Conservation (phyloP, 1,140 invertebrate genomes). For the Drosophila kurseongensis region DNA sequence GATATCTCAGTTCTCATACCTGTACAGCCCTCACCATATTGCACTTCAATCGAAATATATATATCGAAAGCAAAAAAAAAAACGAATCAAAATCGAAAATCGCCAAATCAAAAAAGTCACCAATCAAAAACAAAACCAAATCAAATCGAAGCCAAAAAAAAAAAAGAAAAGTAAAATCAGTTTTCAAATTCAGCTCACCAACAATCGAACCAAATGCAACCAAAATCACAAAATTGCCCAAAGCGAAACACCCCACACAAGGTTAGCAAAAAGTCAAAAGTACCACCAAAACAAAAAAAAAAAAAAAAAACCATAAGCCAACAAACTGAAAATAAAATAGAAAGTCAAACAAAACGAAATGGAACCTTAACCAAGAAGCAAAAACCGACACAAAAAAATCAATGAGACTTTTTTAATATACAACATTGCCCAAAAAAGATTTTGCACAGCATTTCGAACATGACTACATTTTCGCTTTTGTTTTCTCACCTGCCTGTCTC, state of each 20-base stretch:
- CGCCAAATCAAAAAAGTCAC: constrained; percentile 30
- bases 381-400: constrained; percentile 36
- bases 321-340: constrained; percentile 24
- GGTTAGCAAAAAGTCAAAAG: constrained; percentile 66
- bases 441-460: constrained; percentile 64
- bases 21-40: constrained; percentile 43
- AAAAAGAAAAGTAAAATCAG: constrained; percentile 34
- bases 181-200: constrained; percentile 44
- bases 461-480: constrained; percentile 11
- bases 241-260: constrained; percentile 77
- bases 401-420: constrained; percentile 11
- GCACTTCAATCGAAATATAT: constrained; percentile 31
- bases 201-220: constrained; percentile 65
- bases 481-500: constrained; percentile 32
- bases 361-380: constrained; percentile 19
- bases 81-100: constrained; percentile 36
- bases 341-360: constrained; percentile 21
- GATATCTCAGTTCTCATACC: constrained; percentile 28
- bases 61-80: constrained; percentile 16
- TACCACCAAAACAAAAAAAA: constrained; percentile 16
- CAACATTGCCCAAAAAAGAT: constrained; percentile 53
- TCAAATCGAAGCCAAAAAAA: constrained; percentile 43
- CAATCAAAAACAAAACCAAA: constrained; percentile 39
- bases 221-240: constrained; percentile 80
- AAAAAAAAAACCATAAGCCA: constrained; percentile 29